Evolutionary conservation across 1,140 invertebrate species (phyloP).

Genomic region (Apis dorsata): DNA sequence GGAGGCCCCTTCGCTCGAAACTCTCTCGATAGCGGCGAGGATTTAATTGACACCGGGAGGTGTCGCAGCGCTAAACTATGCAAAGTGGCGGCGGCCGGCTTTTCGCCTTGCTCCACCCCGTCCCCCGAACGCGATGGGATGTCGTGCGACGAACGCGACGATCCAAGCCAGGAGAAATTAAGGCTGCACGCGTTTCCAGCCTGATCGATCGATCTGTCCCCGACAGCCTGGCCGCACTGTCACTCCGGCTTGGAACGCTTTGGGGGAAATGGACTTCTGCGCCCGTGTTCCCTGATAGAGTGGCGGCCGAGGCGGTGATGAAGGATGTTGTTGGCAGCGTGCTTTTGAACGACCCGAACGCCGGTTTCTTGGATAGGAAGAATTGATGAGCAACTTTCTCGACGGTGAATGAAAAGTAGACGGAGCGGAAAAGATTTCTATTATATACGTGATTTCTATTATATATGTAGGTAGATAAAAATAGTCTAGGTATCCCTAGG

Average conservation of each 20-base stretch:
- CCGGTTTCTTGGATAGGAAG: not conserved
- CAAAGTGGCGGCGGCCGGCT: constrained; percentile 69
- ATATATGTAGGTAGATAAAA: no score
- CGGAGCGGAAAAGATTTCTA: no score
- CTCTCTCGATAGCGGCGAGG: constrained; percentile 54
- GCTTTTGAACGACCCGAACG: not conserved
- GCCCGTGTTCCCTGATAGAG: not conserved
- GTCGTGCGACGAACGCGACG: constrained; percentile 31
- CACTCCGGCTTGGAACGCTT: not conserved
- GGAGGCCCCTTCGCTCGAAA: not conserved
- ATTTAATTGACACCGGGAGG: constrained; percentile 75
- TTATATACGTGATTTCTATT: no score
- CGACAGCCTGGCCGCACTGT: not conserved
- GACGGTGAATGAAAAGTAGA: no score
- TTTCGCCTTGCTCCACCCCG: constrained; percentile 37
- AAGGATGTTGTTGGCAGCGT: not conserved
- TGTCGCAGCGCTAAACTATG: constrained; percentile 77
- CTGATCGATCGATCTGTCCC: constrained; percentile 43
- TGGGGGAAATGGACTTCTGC: not conserved
- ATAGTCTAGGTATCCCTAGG: no score
- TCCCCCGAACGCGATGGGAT: constrained; percentile 25
- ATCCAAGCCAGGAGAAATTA: constrained; percentile 32
- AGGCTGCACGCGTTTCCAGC: constrained; percentile 27
- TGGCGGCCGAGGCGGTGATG: not conserved
- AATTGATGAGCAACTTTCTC: no score